Conservation (phyloP, 2,888 invertebrate genomes). For the Pocota personata region DNA sequence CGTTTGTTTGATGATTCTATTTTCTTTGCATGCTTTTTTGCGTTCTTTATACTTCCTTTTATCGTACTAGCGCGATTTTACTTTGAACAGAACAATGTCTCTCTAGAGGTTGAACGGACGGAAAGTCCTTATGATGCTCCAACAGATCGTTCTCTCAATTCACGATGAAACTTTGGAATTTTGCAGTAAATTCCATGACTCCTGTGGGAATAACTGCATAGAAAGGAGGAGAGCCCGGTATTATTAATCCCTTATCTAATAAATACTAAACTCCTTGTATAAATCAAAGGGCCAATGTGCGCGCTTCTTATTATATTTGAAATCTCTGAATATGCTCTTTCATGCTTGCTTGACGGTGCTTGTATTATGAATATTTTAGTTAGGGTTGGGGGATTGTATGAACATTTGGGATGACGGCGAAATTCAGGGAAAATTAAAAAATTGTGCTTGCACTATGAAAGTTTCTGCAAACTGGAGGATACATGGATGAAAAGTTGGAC, state of each 20-base stretch:
- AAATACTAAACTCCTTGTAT: constrained; percentile 47
- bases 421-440: background rate
- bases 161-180: constrained; percentile 44
- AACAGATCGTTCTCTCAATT: constrained; percentile 27
- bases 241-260: constrained; percentile 59
- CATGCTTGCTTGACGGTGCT: background rate
- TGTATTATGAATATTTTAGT: constrained; percentile 16
- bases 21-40: constrained; percentile 23
- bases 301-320: constrained; percentile 8
- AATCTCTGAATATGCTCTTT: constrained; percentile 22
- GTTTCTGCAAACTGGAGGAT: no score
- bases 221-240: background rate
- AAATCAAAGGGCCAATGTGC: constrained; percentile 38
- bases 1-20: constrained; percentile 45
- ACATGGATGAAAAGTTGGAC: background rate
- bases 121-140: background rate
- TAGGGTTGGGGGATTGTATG: background rate
- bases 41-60: constrained; percentile 17
- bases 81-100: constrained; percentile 26
- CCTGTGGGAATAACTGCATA: constrained; percentile 34
- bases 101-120: constrained; percentile 1
- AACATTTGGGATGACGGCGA: background rate
- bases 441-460: no score
- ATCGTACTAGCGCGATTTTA: constrained; percentile 1
- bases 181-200: constrained; percentile 28